Conservation (phyloP, 2,797 vertebrate species). For the Chromis chromis region DNA sequence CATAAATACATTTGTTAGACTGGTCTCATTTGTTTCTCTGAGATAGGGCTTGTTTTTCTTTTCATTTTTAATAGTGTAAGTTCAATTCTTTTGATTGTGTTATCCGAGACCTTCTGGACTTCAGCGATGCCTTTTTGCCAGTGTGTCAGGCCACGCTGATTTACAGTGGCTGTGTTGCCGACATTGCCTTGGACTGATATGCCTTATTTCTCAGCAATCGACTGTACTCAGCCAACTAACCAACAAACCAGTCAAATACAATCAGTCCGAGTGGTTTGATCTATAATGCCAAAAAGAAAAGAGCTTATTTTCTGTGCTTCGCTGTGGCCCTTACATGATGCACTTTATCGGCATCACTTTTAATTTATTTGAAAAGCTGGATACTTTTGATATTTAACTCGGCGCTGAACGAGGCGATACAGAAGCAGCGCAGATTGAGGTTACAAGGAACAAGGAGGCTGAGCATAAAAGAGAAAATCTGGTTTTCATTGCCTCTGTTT, state of each 20-base stretch:
- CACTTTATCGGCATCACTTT: slow-evolving; percentile 34
- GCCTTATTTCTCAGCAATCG: slow-evolving; percentile 42
- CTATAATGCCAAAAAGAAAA: slow-evolving; percentile 18
- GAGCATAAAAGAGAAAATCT: slow-evolving; percentile 39
- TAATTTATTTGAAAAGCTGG: slow-evolving; percentile 37
- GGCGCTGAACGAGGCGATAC: slow-evolving; percentile 18
- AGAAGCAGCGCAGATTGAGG: slow-evolving; percentile 40
- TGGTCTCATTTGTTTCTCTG: slow-evolving; percentile 17
- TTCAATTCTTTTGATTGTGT: slow-evolving; percentile 19
- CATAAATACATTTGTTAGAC: background rate
- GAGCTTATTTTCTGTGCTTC: slow-evolving; percentile 1
- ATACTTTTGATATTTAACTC: slow-evolving; percentile 31
- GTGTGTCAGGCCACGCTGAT: slow-evolving; percentile 21
- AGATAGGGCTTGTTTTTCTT: background rate
- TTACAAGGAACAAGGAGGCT: slow-evolving; percentile 47
- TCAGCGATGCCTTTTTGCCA: slow-evolving; percentile 13
- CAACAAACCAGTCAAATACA: slow-evolving; percentile 56
- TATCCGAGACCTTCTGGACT: slow-evolving; percentile 20
- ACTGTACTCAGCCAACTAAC: slow-evolving; percentile 45
- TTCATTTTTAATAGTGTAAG: slow-evolving; percentile 10
- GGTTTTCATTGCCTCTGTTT: slow-evolving; percentile 11
- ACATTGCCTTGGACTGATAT: slow-evolving; percentile 28
- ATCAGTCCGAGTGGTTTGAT: slow-evolving; percentile 47
- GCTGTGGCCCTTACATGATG: slow-evolving; percentile 8
- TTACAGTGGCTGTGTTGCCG: slow-evolving; percentile 25